Evolutionary conservation across 2,797 vertebrate species (phyloP), one percentile per base, ranked within the genome.

Genomic region (Microchirus variegatus): DNA sequence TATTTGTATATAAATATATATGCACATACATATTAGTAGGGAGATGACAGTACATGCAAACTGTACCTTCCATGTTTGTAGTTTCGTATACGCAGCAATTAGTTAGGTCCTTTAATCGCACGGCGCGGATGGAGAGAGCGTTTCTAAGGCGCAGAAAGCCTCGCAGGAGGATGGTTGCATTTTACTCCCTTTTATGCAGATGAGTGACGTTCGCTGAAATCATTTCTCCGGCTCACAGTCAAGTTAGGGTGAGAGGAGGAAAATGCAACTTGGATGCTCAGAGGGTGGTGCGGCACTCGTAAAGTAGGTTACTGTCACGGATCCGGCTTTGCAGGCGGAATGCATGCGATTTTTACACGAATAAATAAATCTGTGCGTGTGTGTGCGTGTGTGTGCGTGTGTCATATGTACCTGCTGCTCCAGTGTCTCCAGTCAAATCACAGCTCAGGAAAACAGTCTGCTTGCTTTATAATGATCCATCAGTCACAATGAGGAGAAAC

Each of bases 191-290:
- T 31, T 15, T 83, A 89, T 91, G 89, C 89, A 91, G 89, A 90
- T 87, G 88, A 89, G 88, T 90, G 89, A 90, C 90, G 90, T 90
- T 84, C 85, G 67, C 88, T 77, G 87, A 86, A 84, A 89, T 81
- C 61, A 78, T 87, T 85, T 89, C 81, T 85, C 76, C 67, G 77
- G 31, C 31, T 70, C 72, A 87, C 83, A 75, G 65, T 89, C 90
- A 89, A 85, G 88, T 91, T 90, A 73, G 89, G 83, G 43, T 89
- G 86, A 89, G 88, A 88, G 80, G 68, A 80, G 62, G 62, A 73
- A 73, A 81, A 80, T 59, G 64, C 61, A 73, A 70, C 46, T 76
- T 70, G 75, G 70, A 69, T 68, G 70, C 62, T 77, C 42, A 41
- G 16, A 16, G 59, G 45, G 63, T 70, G 69, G 67, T 63, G 70